Percentiles rank a stretch among this genome's conserved stretches.
Conservation (phyloP, 2,888 invertebrate genomes). For the Coecobrya sp. region DNA sequence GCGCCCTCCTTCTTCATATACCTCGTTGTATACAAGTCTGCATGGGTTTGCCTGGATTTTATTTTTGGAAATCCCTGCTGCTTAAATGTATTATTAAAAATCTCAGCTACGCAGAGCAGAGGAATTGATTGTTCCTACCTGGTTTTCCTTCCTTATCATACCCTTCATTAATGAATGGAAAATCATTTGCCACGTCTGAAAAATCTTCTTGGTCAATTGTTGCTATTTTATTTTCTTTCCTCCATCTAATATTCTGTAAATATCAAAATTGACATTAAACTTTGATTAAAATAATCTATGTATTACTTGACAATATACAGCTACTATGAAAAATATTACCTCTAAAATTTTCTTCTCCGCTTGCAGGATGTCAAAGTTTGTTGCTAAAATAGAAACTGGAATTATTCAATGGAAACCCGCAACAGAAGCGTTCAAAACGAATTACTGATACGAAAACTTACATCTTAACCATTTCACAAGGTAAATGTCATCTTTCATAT, state of each 20-base stretch:
- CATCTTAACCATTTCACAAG: slow-evolving; percentile 54
- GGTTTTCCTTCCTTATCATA: slow-evolving; percentile 67
- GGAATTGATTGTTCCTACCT: neutral
- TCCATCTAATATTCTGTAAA: slow-evolving; percentile 60
- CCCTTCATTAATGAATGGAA: slow-evolving; percentile 44
- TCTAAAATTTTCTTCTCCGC: slow-evolving; percentile 58
- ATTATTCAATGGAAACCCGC: no score
- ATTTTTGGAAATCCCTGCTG: no score
- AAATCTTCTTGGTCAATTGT: slow-evolving; percentile 66
- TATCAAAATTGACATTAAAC: neutral
- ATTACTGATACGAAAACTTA: neutral
- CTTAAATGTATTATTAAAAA: no score
- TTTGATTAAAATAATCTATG: no score
- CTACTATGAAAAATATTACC: no score
- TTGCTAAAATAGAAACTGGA: neutral
- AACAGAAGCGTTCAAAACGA: neutral
- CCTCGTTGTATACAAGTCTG: no score
- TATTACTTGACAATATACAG: no score
- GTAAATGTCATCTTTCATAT: slow-evolving; percentile 68
- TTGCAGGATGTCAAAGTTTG: slow-evolving; percentile 56
- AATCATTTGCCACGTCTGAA: slow-evolving; percentile 53
- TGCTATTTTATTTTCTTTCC: slow-evolving; percentile 69
- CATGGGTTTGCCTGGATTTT: no score
- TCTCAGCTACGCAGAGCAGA: no score
- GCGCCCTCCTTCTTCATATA: no score